Evolutionary conservation across 2,797 vertebrate species (phyloP), one percentile per base, ranked within the genome.

Genomic region (Eulemur albifrons): DNA sequence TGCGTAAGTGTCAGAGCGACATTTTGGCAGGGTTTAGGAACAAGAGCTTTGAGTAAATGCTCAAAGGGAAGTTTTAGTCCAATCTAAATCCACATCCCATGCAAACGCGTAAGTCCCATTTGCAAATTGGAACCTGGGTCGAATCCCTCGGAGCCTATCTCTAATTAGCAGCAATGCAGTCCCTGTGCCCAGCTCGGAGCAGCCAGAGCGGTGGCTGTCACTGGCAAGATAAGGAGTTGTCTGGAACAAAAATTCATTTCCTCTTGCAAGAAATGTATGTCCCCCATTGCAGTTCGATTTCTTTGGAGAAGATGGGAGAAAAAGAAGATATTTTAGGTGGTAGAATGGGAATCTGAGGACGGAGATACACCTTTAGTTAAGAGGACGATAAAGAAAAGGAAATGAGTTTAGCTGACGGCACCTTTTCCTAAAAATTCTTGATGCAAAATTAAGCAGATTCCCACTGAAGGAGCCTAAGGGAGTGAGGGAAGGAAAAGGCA

Each of bases 151-250:
- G 85, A 59, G n/a, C 18, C 15, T 57, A 4, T 69, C 93, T 96
- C 43, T 86, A 92, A 88, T 96, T 93, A 94, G 92, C 89, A 88
- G 70, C 11, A 82, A 23, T 90, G 63, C 96, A 85, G 61, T 65
- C 18, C 48, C 35, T 12, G 23, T 92, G 63, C 45, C 65, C 90
- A 57, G 45, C 40, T 25, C 30, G 86, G 70, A 88, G 89, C 27
- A 70, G 97, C 70, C 0, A 17, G 35, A 80, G 2, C 35, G 48
- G 15, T 0, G 0, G 72, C 45, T 72, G 72, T 32, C 35, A 77
- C 77, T 21, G 70, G 40, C 86, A 80, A 70, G n/a, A 95, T 6
- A 92, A 69, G 67, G n/a, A 87, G 77, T 96, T 82, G 6, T 30
- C 1, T 9, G 32, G 40, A 3, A 54, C 43, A 50, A 40, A 50